Evolutionary conservation across 2,113 vertebrate genomes (phyloP), one percentile per base, ranked within the genome.

Genomic region (Talpa occidentalis): DNA sequence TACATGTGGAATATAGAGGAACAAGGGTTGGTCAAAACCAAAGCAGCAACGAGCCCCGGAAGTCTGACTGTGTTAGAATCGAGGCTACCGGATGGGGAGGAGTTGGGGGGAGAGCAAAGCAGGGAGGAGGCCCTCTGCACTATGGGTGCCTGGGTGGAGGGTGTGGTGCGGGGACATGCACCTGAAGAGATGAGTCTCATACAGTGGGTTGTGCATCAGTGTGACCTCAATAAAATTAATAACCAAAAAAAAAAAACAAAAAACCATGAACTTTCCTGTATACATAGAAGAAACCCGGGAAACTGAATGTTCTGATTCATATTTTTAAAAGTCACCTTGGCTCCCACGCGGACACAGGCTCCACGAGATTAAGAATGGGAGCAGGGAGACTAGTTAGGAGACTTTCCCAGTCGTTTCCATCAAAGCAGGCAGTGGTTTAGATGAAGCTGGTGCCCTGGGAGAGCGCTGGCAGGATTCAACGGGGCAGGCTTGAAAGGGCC

Each of bases 321-420:
- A 19, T 83, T 96, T 79, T 69, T 10, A 79, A 88, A 94, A 70
- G 62, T 28, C 28, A 54, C 19, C 47, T 86, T 69, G 47, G 64
- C 70, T 78, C 59, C 19, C 26, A 10, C 76, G 35, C 76, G 30
- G n/a, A 82, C 62, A 91, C 60, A 70, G n/a, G 54, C 42, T 93
- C 87, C 77, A 56, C 86, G n/a, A 81, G n/a, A 79, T 22, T 67
- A 69, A 94, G 47, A 80, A 52, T 28, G 10, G 7, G 56, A 86
- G 40, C 14, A 30, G 60, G 60, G 49, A 66, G 21, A 80, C 26
- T 76, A 64, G 35, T 85, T 90, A 86, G 37, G 49, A 84, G 32
- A 30, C 35, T 81, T 91, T 81, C 32, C 42, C 26, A 54, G 64
- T 30, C 56, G 54, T 86, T 37, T 3, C 9, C 17, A n/a, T 85